Percentiles rank a stretch among this genome's conserved stretches.
Conservation (phyloP, 2,888 invertebrate genomes). For the Parnassius glacialis region DNA sequence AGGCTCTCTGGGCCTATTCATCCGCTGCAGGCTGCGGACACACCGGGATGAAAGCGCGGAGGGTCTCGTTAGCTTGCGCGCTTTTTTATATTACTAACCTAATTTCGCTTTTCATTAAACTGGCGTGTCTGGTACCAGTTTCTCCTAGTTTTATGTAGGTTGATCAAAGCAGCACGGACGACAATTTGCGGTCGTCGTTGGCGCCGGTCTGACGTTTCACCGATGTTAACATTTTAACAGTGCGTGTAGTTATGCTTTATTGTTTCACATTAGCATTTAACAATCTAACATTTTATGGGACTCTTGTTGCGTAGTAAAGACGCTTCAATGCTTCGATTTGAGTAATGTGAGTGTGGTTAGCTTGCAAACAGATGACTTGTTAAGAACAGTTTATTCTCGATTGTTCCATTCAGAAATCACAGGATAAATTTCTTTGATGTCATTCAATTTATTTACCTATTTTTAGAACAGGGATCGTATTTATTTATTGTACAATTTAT, state of each 20-base stretch:
- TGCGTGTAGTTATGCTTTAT: constrained; percentile 9
- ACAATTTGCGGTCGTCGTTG: background rate
- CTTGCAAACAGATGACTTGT: too few species aligned
- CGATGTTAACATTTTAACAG: background rate
- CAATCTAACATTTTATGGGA: constrained; percentile 2
- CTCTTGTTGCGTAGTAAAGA: background rate
- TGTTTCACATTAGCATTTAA: constrained; percentile 11
- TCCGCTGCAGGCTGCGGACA: constrained; percentile 4
- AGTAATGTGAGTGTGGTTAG: too few species aligned
- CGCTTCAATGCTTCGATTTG: background rate
- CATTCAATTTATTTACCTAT: too few species aligned
- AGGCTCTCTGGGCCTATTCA: constrained; percentile 22
- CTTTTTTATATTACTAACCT: constrained; percentile 3
- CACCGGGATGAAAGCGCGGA: constrained; percentile 5
- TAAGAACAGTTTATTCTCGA: too few species aligned
- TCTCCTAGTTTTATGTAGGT: background rate
- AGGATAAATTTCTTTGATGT: too few species aligned
- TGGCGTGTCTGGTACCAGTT: background rate
- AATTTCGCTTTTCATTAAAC: constrained; percentile 3
- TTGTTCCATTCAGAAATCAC: too few species aligned
- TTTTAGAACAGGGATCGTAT: too few species aligned
- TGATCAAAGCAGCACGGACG: background rate
- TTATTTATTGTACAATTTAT: too few species aligned
- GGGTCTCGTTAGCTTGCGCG: background rate
- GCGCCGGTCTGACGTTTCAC: constrained; percentile 2